Evolutionary conservation across 2,888 invertebrate genomes (phyloP).

Genomic region (Nemotelus pantherinus): DNA sequence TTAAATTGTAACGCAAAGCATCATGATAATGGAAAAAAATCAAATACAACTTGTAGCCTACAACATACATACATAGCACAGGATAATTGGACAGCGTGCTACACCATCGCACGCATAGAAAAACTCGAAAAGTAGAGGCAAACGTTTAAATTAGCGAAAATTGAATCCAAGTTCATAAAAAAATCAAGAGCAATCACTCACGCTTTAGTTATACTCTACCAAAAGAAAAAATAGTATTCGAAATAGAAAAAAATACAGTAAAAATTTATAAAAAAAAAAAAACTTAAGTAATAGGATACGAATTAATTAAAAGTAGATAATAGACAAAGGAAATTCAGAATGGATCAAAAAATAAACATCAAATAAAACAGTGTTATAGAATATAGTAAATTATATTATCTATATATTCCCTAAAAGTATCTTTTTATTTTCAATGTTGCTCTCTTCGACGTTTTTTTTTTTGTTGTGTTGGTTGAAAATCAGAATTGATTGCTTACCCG

Average conservation of each 20-base stretch:
- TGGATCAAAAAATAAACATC: conserved; percentile 10
- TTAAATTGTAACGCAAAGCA: conserved; percentile 33
- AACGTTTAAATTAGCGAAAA: background rate
- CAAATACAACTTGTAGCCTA: background rate
- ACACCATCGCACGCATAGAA: background rate
- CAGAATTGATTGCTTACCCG: too few species aligned
- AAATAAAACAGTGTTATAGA: conserved; percentile 35
- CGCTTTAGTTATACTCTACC: background rate
- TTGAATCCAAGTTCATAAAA: conserved; percentile 3
- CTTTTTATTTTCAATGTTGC: background rate
- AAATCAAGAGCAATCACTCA: conserved; percentile 1
- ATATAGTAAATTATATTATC: conserved; percentile 43
- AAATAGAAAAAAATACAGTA: conserved; percentile 24
- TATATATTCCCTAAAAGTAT: conserved; percentile 35
- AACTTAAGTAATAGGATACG: background rate
- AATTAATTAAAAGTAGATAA: conserved; percentile 11
- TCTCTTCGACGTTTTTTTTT: too few species aligned
- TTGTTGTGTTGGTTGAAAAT: too few species aligned
- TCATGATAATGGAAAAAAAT: background rate
- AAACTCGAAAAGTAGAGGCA: background rate
- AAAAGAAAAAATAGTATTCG: conserved; percentile 6
- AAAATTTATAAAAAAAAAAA: conserved; percentile 7
- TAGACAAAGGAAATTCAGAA: conserved; percentile 2
- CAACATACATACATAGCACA: background rate
- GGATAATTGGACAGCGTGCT: too few species aligned